Evolutionary conservation across 2,797 vertebrate genomes (phyloP).

Genomic region (Distichodus sexfasciatus): DNA sequence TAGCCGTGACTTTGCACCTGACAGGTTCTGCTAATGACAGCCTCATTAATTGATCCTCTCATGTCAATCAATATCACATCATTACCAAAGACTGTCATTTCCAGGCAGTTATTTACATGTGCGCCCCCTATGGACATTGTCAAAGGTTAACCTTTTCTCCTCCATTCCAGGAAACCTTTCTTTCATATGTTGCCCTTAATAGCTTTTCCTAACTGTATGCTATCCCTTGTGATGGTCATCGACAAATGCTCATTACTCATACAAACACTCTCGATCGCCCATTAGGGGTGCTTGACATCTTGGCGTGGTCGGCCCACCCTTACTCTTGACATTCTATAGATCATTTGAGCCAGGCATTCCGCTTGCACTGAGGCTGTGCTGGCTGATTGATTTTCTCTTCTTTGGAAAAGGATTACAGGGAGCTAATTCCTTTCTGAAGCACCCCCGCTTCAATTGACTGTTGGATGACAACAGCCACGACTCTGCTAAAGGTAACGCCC

Average conservation of each 20-base stretch:
- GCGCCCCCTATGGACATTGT: constrained; percentile 60
- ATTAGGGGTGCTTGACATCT: neutral
- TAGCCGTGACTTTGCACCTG: constrained; percentile 56
- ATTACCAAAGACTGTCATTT: constrained; percentile 52
- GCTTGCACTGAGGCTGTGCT: neutral
- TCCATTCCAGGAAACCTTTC: neutral
- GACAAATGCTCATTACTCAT: neutral
- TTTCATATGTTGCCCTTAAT: neutral
- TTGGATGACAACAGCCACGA: neutral
- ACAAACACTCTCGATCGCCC: neutral
- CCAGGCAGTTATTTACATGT: constrained; percentile 51
- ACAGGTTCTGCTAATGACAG: constrained; percentile 57
- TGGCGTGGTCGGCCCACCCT: neutral
- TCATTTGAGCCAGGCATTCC: neutral
- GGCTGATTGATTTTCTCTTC: constrained; percentile 9
- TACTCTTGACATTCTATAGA: constrained; percentile 16
- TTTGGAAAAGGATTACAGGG: constrained; percentile 11
- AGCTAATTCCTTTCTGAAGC: neutral
- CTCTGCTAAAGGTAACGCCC: neutral
- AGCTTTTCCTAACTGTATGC: neutral
- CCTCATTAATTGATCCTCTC: constrained; percentile 63
- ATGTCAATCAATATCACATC: constrained; percentile 58
- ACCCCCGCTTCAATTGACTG: neutral
- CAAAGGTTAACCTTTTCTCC: constrained; percentile 61
- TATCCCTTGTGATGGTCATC: constrained; percentile 48